Evolutionary conservation across 2,888 invertebrate genomes (phyloP).

Genomic region (Eretmocerus hayati): DNA sequence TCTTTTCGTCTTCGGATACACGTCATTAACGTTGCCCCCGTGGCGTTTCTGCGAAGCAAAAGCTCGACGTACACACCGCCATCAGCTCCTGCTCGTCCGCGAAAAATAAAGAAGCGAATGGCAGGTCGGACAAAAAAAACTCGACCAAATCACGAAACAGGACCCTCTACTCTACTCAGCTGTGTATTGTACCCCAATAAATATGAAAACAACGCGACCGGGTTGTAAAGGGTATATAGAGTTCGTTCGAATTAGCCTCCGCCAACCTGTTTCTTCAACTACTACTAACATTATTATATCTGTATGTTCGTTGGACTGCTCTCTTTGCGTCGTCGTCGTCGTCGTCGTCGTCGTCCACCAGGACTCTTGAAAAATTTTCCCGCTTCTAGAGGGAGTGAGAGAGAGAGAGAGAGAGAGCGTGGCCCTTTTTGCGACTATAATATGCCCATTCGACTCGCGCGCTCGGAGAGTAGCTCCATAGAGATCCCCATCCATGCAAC

Average conservation of each 20-base stretch:
- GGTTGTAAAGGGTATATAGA: slow-evolving; percentile 24
- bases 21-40: slow-evolving; percentile 40
- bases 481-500: too few relatives aligned
- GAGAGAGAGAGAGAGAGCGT: too few relatives aligned
- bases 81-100: neutral
- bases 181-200: slow-evolving; percentile 38
- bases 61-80: slow-evolving; percentile 14
- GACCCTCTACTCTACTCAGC: slow-evolving; percentile 2
- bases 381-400: too few relatives aligned
- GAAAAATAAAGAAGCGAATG: neutral
- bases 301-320: too few relatives aligned
- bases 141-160: slow-evolving; percentile 29
- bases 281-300: slow-evolving; percentile 13
- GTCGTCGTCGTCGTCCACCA: too few relatives aligned
- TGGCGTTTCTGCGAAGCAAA: slow-evolving; percentile 34
- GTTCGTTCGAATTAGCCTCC: slow-evolving; percentile 33
- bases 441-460: too few relatives aligned
- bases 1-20: slow-evolving; percentile 29
- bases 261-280: slow-evolving; percentile 20
- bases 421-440: too few relatives aligned
- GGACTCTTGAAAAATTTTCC: too few relatives aligned
- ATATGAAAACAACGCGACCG: slow-evolving; percentile 44
- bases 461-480: too few relatives aligned
- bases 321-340: too few relatives aligned
- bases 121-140: neutral